These are phyloP conservation scores for Scaptomyza montana DNA, from an alignment of 1,140 invertebrate genomes.

Conservation along the genomic window DNA sequence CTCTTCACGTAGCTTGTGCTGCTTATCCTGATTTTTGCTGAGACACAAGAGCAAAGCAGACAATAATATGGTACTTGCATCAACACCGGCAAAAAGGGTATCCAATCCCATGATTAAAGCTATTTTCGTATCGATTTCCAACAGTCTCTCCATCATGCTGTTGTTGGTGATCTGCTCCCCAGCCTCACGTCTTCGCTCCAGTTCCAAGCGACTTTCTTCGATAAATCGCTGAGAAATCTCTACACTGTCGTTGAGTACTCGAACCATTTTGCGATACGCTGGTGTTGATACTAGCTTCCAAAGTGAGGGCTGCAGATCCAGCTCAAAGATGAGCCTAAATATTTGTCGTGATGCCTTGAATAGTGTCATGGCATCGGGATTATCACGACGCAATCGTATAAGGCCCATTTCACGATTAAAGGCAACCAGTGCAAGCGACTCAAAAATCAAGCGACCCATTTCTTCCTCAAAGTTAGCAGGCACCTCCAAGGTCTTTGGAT, in stretches of 20 bases:
- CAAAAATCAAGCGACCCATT: conserved; percentile 41
- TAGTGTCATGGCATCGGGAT: conserved; percentile 31
- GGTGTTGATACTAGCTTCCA: conserved; percentile 87
- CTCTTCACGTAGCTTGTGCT: conserved; percentile 85
- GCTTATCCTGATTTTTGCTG: conserved; percentile 84
- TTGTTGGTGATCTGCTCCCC: conserved; percentile 35
- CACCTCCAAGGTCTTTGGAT: conserved; percentile 50
- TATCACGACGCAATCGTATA: conserved; percentile 42
- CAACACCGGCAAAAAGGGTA: conserved; percentile 89
- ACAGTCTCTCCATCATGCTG: conserved; percentile 86
- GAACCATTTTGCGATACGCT: conserved; percentile 85
- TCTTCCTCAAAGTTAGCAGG: conserved; percentile 45
- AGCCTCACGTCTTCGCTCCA: conserved; percentile 31
- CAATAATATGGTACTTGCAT: conserved; percentile 83
- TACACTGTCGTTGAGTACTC: conserved; percentile 67
- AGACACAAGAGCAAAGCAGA: conserved; percentile 63
- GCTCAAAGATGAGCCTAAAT: conserved; percentile 50
- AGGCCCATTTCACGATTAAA: conserved; percentile 54
- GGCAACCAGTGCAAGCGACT: conserved; percentile 37
- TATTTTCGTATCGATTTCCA: conserved; percentile 86
- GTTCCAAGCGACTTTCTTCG: conserved; percentile 27
- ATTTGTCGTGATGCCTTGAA: conserved; percentile 22
- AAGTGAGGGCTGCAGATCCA: conserved; percentile 87
- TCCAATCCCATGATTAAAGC: conserved; percentile 88
- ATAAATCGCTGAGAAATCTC: conserved; percentile 44